Evolutionary conservation across 2,797 vertebrate species (phyloP).

Genomic region (Mionectes olivaceus): DNA sequence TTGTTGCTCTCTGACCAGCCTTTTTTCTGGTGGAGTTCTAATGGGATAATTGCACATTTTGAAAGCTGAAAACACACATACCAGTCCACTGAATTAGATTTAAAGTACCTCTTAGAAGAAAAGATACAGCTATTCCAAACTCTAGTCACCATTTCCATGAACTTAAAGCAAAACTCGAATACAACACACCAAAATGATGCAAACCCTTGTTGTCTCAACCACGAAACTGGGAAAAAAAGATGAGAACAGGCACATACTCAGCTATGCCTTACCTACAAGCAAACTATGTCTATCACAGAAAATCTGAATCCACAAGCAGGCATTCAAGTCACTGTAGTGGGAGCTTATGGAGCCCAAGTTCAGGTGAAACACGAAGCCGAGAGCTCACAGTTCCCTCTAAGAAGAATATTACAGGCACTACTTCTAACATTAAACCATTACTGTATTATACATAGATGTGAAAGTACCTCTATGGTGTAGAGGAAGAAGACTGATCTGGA

Average conservation of each 20-base stretch:
- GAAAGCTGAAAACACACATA: neutral
- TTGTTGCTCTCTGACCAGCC: slow-evolving; percentile 4
- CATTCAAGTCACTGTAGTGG: neutral
- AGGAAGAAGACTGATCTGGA: neutral
- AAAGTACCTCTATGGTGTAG: neutral
- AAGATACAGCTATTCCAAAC: neutral
- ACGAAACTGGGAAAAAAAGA: neutral
- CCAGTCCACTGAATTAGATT: neutral
- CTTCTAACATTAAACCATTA: neutral
- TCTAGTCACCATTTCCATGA: neutral
- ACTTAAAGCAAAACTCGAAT: neutral
- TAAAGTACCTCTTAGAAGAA: neutral
- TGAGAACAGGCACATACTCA: neutral
- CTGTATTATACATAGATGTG: neutral
- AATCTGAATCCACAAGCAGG: neutral
- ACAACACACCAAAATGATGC: neutral
- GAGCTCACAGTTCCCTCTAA: neutral
- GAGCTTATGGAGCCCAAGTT: neutral
- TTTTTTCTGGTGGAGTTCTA: slow-evolving; percentile 6
- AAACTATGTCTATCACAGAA: neutral
- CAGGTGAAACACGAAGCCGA: neutral
- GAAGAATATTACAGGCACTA: neutral
- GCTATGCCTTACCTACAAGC: neutral
- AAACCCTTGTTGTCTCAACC: neutral
- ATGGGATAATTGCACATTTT: neutral